Conservation (phyloP, 2,797 vertebrate genomes). For the Rhinichthys osculus region DNA sequence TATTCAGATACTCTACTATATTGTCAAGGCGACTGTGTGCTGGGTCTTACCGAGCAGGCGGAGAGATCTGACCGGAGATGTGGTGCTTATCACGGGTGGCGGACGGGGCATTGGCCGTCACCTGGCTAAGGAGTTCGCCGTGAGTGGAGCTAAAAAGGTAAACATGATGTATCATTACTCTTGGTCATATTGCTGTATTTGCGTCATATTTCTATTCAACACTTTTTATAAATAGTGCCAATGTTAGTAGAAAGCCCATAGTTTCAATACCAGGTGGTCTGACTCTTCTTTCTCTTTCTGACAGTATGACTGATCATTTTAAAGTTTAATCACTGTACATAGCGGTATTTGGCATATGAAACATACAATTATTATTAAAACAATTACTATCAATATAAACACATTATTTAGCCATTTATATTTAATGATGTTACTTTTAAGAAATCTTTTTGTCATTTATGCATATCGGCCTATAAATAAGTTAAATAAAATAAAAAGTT, state of each 20-base stretch:
- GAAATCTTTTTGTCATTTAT: background rate
- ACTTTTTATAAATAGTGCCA: background rate
- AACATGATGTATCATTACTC: background rate
- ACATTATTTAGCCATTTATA: background rate
- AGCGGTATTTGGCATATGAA: background rate
- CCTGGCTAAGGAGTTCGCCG: conserved; percentile 91
- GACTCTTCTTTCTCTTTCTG: background rate
- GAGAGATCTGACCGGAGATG: conserved; percentile 86
- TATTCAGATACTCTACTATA: conserved; percentile 82
- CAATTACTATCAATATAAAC: background rate
- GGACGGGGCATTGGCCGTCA: conserved; percentile 96
- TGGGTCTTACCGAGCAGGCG: conserved; percentile 81
- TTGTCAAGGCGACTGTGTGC: conserved; percentile 79
- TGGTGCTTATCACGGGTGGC: conserved; percentile 94
- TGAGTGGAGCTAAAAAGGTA: conserved; percentile 92
- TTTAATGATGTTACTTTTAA: background rate
- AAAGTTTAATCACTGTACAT: background rate
- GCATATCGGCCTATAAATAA: background rate
- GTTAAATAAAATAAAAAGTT: background rate
- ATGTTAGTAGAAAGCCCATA: background rate
- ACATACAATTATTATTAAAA: background rate
- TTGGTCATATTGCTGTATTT: background rate
- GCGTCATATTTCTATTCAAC: background rate
- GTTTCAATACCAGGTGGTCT: background rate
- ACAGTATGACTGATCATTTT: background rate